phyloP scores from a whole-genome alignment of 1,140 invertebrate species.

The Adelges cooleyi region DNA sequence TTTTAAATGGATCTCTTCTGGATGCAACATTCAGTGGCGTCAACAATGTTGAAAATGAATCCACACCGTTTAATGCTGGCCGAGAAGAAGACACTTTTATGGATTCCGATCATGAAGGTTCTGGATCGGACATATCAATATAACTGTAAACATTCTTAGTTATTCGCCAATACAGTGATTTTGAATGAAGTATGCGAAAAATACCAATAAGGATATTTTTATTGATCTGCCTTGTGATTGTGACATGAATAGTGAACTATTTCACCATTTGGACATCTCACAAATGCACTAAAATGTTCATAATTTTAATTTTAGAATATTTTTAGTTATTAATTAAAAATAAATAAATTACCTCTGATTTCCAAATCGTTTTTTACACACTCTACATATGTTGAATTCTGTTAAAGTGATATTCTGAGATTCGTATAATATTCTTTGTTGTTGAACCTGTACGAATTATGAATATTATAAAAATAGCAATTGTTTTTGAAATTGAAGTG shows the following conservation, averaged over 20 bases:
- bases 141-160: background rate
- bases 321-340: slow-evolving; percentile 28
- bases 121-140: slow-evolving; percentile 18
- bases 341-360: slow-evolving; percentile 58
- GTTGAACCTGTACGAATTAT: slow-evolving; percentile 51
- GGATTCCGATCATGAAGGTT: slow-evolving; percentile 26
- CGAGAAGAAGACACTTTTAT: slow-evolving; percentile 23
- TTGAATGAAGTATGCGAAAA: background rate
- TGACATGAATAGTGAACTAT: slow-evolving; percentile 83
- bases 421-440: slow-evolving; percentile 64
- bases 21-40: slow-evolving; percentile 25
- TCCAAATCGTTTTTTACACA: slow-evolving; percentile 83
- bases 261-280: slow-evolving; percentile 79
- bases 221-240: slow-evolving; percentile 20
- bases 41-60: slow-evolving; percentile 26
- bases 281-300: slow-evolving; percentile 63
- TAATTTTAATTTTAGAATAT: slow-evolving; percentile 21
- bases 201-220: background rate
- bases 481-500: slow-evolving; percentile 32
- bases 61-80: slow-evolving; percentile 7
- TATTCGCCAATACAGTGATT: background rate
- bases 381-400: slow-evolving; percentile 75
- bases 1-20: slow-evolving; percentile 22
- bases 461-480: slow-evolving; percentile 20
- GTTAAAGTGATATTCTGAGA: slow-evolving; percentile 69